Conservation (phyloP, 1,140 invertebrate genomes). For the Samia ricini region DNA sequence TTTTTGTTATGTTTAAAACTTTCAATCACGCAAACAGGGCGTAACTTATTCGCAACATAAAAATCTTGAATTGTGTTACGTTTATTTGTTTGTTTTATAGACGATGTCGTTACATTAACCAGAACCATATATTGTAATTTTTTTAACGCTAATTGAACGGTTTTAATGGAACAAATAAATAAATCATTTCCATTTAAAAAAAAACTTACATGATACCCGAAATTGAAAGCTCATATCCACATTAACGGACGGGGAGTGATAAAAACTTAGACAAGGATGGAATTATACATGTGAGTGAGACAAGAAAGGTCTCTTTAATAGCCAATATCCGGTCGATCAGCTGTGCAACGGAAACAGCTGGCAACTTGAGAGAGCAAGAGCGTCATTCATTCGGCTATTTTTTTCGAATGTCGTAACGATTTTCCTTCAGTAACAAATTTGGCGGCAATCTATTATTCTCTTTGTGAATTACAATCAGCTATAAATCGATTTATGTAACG, state of each 20-base stretch:
- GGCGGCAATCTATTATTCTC: background rate
- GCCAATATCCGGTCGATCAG: slow-evolving; percentile 53
- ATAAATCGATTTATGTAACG: background rate
- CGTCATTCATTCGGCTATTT: slow-evolving; percentile 35
- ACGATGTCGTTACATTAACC: no score
- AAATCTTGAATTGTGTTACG: slow-evolving; percentile 9
- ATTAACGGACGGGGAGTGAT: slow-evolving; percentile 32
- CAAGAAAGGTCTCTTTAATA: slow-evolving; percentile 34
- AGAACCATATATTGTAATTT: background rate
- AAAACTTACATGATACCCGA: background rate
- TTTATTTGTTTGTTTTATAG: background rate
- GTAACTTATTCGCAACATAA: slow-evolving; percentile 16
- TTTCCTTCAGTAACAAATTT: slow-evolving; percentile 34
- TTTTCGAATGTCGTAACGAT: slow-evolving; percentile 35
- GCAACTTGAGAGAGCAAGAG: slow-evolving; percentile 36
- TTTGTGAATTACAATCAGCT: background rate
- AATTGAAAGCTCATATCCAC: slow-evolving; percentile 17
- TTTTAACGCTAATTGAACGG: background rate
- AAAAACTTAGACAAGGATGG: slow-evolving; percentile 31
- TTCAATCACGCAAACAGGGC: slow-evolving; percentile 17
- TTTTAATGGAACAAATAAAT: background rate
- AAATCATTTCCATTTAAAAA: slow-evolving; percentile 4
- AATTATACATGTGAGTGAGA: slow-evolving; percentile 25
- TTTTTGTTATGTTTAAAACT: slow-evolving; percentile 9
- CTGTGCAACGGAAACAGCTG: slow-evolving; percentile 50